Conservation (phyloP, 1,140 invertebrate species). For the Diorhabda carinulata region DNA sequence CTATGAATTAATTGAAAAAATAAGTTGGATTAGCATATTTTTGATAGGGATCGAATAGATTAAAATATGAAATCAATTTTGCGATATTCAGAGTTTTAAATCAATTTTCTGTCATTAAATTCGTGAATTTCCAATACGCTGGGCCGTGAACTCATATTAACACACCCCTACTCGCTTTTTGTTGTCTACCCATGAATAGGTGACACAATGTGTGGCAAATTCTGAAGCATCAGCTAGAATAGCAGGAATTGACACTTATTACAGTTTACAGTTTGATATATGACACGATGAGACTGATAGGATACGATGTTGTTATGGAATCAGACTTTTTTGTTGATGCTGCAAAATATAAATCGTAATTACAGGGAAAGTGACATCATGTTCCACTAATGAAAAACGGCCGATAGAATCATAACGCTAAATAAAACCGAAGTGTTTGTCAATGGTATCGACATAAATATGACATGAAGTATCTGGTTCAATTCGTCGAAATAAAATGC, state of each 20-base stretch:
- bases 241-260: not conserved
- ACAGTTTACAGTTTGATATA: conserved; percentile 2
- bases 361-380: not conserved
- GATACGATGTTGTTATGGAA: conserved; percentile 1
- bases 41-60: too few relatives aligned
- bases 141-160: not conserved
- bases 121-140: too few relatives aligned
- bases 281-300: not conserved
- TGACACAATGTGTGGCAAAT: not conserved
- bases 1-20: too few relatives aligned
- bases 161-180: not conserved
- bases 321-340: not conserved
- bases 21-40: too few relatives aligned
- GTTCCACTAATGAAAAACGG: not conserved
- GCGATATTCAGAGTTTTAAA: too few relatives aligned
- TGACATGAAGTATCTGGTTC: too few relatives aligned
- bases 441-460: too few relatives aligned
- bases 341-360: not conserved
- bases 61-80: too few relatives aligned
- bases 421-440: not conserved
- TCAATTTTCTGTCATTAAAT: too few relatives aligned
- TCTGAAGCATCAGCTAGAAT: conserved; percentile 1
- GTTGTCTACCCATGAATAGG: not conserved
- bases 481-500: too few relatives aligned
- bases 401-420: not conserved